Evolutionary conservation across 2,888 invertebrate genomes (phyloP).

Genomic region (Phasia obesa): DNA sequence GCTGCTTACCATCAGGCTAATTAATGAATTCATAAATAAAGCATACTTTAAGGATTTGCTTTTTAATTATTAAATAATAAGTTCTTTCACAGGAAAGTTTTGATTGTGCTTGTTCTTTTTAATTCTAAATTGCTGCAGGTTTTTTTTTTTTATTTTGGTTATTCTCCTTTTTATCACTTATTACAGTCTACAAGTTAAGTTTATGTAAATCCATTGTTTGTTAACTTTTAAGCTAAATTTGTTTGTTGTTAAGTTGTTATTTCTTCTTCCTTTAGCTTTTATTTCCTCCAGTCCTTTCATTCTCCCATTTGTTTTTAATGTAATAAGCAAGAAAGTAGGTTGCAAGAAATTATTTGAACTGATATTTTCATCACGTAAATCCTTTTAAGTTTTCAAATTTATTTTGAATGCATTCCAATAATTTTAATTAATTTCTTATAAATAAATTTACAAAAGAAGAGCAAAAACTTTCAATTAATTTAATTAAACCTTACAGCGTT

Average conservation of each 20-base stretch:
- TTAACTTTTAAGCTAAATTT: conserved; percentile 21
- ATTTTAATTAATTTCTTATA: too few relatives aligned
- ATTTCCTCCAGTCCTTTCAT: neutral
- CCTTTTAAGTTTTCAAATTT: too few relatives aligned
- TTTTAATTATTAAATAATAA: conserved; percentile 47
- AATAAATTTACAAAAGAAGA: too few relatives aligned
- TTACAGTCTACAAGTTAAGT: conserved; percentile 31
- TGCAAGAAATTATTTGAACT: neutral
- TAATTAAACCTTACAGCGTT: too few relatives aligned
- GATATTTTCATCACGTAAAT: too few relatives aligned
- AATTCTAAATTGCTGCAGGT: neutral
- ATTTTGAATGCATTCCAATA: too few relatives aligned
- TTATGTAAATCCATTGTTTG: conserved; percentile 23
- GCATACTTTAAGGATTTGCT: conserved; percentile 16
- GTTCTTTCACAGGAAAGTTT: neutral
- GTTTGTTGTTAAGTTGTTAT: neutral
- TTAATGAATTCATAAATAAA: conserved; percentile 47
- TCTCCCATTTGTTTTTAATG: neutral
- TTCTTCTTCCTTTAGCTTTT: neutral
- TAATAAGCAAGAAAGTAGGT: neutral
- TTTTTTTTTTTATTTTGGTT: too few relatives aligned
- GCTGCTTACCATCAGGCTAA: conserved; percentile 32
- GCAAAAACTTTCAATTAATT: too few relatives aligned
- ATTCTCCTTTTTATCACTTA: neutral
- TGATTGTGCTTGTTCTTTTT: neutral